Evolutionary conservation across 2,888 invertebrate genomes (phyloP).

Genomic region (Drosophila diplacantha): DNA sequence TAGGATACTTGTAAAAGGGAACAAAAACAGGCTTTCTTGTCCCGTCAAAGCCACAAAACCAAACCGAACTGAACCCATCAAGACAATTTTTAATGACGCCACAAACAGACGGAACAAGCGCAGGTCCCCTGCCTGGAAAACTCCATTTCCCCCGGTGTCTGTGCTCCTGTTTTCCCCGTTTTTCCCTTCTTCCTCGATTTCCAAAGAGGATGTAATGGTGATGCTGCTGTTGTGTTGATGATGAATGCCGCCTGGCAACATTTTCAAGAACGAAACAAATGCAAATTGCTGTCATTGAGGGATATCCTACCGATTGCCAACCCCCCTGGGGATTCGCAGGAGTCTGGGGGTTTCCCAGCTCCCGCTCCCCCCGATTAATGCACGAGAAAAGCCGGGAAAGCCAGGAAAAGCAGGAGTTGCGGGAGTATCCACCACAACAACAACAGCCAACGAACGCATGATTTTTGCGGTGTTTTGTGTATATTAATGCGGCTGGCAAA

Average conservation of each 20-base stretch:
- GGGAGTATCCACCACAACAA: slow-evolving; percentile 12
- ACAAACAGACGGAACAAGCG: slow-evolving; percentile 23
- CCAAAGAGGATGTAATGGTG: background rate
- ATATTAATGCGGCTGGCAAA: slow-evolving; percentile 69
- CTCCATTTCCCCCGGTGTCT: background rate
- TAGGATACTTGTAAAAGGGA: background rate
- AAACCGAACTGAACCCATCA: slow-evolving; percentile 48
- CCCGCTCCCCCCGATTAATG: slow-evolving; percentile 42
- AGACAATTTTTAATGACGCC: slow-evolving; percentile 67
- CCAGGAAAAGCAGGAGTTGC: background rate
- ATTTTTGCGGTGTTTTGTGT: slow-evolving; percentile 57
- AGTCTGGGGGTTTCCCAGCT: background rate
- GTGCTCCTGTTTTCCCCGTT: background rate
- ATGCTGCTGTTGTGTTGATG: slow-evolving; percentile 2
- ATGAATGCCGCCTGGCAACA: slow-evolving; percentile 17
- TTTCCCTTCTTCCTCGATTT: background rate
- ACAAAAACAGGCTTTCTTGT: slow-evolving; percentile 4
- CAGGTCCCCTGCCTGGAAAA: background rate
- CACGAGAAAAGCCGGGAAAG: too few species aligned
- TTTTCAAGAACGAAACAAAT: slow-evolving; percentile 58
- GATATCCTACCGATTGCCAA: slow-evolving; percentile 15
- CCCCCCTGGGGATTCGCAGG: background rate
- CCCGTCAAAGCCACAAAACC: slow-evolving; percentile 54
- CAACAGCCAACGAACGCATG: slow-evolving; percentile 35
- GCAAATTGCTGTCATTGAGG: slow-evolving; percentile 67